A percentile compares a stretch with the other conserved stretches of the same genome.
phyloP scores from a whole-genome alignment of 2,797 vertebrate species.

The Chelonia mydas region DNA sequence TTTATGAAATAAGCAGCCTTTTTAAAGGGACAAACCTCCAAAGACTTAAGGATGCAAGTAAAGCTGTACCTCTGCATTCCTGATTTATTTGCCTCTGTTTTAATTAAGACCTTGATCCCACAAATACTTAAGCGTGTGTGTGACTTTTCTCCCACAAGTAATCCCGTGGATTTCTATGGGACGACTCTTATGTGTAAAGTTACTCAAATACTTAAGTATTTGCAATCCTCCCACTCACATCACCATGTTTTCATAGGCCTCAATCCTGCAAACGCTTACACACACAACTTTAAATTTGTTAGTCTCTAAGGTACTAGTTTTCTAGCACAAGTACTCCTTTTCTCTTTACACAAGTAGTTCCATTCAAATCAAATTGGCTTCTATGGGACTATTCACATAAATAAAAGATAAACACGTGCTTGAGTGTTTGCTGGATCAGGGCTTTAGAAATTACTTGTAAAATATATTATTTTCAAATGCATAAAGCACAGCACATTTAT shows the following conservation, averaged over 20 bases:
- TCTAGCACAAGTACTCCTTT: too few species aligned
- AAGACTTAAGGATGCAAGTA: not conserved
- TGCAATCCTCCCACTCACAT: not conserved
- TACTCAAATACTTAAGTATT: not conserved
- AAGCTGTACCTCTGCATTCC: not conserved
- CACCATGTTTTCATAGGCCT: not conserved
- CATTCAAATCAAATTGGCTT: not conserved
- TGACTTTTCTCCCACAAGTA: not conserved
- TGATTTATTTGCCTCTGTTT: slow-evolving; percentile 5
- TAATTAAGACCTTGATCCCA: not conserved
- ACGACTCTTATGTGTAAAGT: not conserved
- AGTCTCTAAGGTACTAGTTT: too few species aligned
- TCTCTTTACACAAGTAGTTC: slow-evolving; percentile 1
- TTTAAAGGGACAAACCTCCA: not conserved
- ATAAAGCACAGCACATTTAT: slow-evolving; percentile 43
- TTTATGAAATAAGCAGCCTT: not conserved
- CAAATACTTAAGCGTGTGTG: not conserved
- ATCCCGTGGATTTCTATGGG: not conserved
- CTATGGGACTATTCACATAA: not conserved
- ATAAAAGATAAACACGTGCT: not conserved
- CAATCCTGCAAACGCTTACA: not conserved
- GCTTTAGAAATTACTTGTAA: slow-evolving; percentile 21
- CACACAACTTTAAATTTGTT: not conserved
- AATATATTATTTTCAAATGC: slow-evolving; percentile 44
- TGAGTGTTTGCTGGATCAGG: slow-evolving; percentile 10